Base-by-base conservation (phyloP, 2,113 vertebrate genomes). In the Cynocephalus volans region DNA sequence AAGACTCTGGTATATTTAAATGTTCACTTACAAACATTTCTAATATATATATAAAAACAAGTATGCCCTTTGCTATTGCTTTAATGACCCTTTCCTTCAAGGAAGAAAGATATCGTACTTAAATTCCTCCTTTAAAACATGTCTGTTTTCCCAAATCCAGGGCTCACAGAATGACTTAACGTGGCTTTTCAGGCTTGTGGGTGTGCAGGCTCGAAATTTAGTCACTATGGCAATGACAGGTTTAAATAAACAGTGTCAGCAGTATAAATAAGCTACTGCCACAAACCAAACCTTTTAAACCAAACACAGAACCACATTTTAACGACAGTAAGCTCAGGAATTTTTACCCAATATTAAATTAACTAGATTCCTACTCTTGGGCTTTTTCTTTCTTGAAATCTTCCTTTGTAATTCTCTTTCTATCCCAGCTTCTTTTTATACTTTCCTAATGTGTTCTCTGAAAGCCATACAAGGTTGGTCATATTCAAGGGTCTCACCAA, bases 221-320 rank as follows among this genome's bases (percentile, higher is more conserved):
- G 65, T 86, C 52, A 81, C 72, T 76, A n/a, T 56, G n/a, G 77
- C 54, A 94, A 89, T 93, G 60, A 60, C 41, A 91, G 41, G 26
- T 88, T 95, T 90, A 88, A 92, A 84, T 95, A 87, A 94, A 94
- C 17, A 65, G 41, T 69, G 41, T 93, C 67, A 88, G 67, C 15
- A 73, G 31, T n/a, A 80, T 76, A 82, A 92, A 72, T 88, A 93
- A 77, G 31, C 62, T 41, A 36, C 56, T 85, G 8, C 28, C 80
- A 67, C 54, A 50, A 93, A 69, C n/a, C 75, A 90, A 73, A 21
- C 48, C 33, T 96, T 73, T 36, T 64, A 72, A 89, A 64, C 26
- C 52, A 88, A 87, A 90, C 3, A 67, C 4, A 69, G 28, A 64
- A 70, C 45, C 33, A 90, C 24, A 54, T 82, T 91, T 69, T 76